Evolutionary conservation across 1,140 invertebrate species (phyloP).

Genomic region (Micrasema minimum): DNA sequence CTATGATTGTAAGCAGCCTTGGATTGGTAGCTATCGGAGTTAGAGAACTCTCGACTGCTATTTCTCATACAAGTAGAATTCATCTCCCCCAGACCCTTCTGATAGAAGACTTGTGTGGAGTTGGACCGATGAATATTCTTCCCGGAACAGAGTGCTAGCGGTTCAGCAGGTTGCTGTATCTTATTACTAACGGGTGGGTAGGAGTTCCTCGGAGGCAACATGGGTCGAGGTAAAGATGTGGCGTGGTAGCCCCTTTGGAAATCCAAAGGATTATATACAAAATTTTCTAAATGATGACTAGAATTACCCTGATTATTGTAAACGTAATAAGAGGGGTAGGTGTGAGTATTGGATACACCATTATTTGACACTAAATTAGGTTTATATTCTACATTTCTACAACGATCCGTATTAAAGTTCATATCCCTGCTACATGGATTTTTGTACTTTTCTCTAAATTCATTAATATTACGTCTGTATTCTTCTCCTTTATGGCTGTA

Average conservation of each 20-base stretch:
- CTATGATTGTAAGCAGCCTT: constrained; percentile 44
- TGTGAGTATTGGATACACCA: constrained; percentile 40
- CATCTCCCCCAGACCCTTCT: constrained; percentile 54
- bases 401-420: constrained; percentile 27
- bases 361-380: constrained; percentile 25
- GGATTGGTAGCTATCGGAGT: constrained; percentile 9
- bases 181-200: constrained; percentile 69
- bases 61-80: constrained; percentile 27
- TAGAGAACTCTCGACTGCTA: constrained; percentile 14
- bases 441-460: constrained; percentile 71
- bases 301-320: constrained; percentile 46
- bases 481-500: constrained; percentile 62
- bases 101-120: constrained; percentile 67
- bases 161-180: constrained; percentile 63
- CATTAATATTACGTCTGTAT: constrained; percentile 68
- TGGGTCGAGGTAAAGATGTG: constrained; percentile 67
- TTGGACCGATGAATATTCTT: constrained; percentile 67
- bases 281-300: constrained; percentile 63
- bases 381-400: constrained; percentile 43
- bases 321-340: constrained; percentile 44
- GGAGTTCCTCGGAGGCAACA: constrained; percentile 70
- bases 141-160: constrained; percentile 61
- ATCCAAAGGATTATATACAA: constrained; percentile 67
- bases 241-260: constrained; percentile 67
- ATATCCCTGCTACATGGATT: constrained; percentile 59